A percentile compares a stretch with the other conserved stretches of the same genome.
These are phyloP conservation scores for Pangasius larnaudii DNA, from an alignment of 2,797 vertebrate species.

Conservation along the genomic window DNA sequence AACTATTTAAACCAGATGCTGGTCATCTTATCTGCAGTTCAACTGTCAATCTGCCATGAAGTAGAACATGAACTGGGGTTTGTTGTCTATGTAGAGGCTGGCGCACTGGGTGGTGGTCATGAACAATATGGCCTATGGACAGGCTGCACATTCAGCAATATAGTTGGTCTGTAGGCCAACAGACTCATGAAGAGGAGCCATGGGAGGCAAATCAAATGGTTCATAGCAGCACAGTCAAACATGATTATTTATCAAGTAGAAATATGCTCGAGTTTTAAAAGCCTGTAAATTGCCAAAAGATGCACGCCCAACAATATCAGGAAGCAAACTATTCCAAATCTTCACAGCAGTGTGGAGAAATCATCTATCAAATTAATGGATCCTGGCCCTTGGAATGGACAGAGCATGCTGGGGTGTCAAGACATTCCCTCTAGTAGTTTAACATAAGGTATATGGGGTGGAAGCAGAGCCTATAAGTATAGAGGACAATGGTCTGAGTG, in stretches of 20 bases:
- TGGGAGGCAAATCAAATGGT: not conserved
- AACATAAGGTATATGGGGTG: not conserved
- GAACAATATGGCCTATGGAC: no score
- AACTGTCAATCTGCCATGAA: not conserved
- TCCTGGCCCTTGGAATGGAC: not conserved
- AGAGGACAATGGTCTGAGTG: not conserved
- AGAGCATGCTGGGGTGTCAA: not conserved
- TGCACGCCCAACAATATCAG: not conserved
- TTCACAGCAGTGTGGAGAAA: not conserved
- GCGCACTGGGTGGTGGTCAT: no score
- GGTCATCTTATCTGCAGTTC: not conserved
- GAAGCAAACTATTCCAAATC: not conserved
- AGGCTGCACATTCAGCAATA: not conserved
- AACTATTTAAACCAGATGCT: not conserved
- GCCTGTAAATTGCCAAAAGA: not conserved
- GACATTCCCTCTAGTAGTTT: not conserved
- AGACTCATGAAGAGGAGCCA: not conserved
- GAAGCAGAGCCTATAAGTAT: not conserved
- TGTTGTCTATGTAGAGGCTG: no score
- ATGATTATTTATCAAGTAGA: not conserved
- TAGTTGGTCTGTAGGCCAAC: not conserved
- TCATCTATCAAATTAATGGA: not conserved
- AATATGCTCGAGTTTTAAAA: not conserved
- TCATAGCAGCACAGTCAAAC: slow-evolving; percentile 1
- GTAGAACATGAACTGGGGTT: not conserved